phyloP scores from a whole-genome alignment of 2,113 vertebrate genomes.

The Craseonycteris thonglongyai region DNA sequence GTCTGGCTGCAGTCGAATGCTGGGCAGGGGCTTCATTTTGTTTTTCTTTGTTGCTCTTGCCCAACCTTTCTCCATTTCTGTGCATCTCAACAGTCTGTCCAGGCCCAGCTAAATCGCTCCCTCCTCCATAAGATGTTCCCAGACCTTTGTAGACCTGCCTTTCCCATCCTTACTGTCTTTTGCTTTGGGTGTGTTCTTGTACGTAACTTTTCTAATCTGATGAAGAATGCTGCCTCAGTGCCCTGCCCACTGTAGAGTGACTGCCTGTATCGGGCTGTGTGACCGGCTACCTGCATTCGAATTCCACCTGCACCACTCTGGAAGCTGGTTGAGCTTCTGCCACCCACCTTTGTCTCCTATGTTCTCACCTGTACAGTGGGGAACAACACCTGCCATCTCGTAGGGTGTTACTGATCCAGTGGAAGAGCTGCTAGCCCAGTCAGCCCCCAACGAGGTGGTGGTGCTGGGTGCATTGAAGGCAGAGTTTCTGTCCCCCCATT shows the following conservation, averaged over 20 bases:
- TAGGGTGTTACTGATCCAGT: background rate
- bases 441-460: too few species aligned
- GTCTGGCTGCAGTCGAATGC: background rate
- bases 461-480: background rate
- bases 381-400: background rate
- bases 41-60: background rate
- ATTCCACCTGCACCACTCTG: background rate
- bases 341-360: background rate
- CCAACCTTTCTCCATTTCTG: background rate
- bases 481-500: background rate
- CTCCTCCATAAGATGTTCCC: background rate
- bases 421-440: background rate
- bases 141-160: background rate
- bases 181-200: background rate
- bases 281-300: background rate
- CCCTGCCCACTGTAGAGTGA: fast-evolving
- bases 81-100: background rate
- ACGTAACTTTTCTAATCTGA: fast-evolving
- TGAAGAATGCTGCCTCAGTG: fast-evolving
- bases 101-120: background rate
- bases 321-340: background rate
- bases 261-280: fast-evolving
- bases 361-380: background rate
- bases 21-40: background rate
- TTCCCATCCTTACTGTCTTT: background rate